Percentiles rank a stretch among this genome's conserved stretches.
These are phyloP conservation scores for Gastrophysa polygoni DNA, from an alignment of 2,888 invertebrate genomes.

Conservation along the genomic window DNA sequence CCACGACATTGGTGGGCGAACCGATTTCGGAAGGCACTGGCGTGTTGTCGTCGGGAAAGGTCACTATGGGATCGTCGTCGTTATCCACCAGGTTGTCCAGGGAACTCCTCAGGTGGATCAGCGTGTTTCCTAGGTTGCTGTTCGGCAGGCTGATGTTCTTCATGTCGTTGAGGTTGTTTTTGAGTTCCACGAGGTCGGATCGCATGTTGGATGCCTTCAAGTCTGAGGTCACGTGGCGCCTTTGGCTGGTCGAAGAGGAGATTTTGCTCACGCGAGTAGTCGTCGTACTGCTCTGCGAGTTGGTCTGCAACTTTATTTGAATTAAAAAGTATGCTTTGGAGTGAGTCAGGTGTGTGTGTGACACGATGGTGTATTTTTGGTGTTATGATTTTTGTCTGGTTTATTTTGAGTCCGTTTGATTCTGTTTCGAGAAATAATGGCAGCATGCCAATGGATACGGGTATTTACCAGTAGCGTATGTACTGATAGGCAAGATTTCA, in stretches of 20 bases:
- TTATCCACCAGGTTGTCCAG: conserved; percentile 80
- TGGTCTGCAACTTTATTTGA: conserved; percentile 55
- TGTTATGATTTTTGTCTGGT: conserved; percentile 37
- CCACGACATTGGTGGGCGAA: conserved; percentile 56
- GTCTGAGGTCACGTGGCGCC: conserved; percentile 62
- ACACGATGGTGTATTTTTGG: conserved; percentile 46
- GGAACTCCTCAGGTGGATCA: conserved; percentile 66
- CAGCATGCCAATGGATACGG: conserved; percentile 30
- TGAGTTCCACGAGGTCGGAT: conserved; percentile 77
- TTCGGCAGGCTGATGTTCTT: conserved; percentile 69
- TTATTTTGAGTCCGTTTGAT: conserved; percentile 29
- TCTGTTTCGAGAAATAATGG: conserved; percentile 27
- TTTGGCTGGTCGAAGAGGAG: conserved; percentile 52
- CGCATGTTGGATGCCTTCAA: conserved; percentile 84
- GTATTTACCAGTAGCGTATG: conserved; percentile 11
- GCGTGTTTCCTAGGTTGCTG: conserved; percentile 58
- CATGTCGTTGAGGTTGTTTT: conserved; percentile 87
- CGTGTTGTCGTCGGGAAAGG: conserved; percentile 78
- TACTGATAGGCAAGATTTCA: too few species aligned
- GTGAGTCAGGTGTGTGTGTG: conserved; percentile 23
- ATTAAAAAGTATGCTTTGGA: conserved; percentile 23
- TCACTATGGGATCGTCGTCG: conserved; percentile 69
- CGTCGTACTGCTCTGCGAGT: conserved; percentile 66
- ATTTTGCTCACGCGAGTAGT: conserved; percentile 61
- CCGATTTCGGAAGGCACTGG: conserved; percentile 65